A percentile compares a stretch with the other conserved stretches of the same genome.
Conservation (phyloP, 2,113 vertebrate genomes). For the Halcyon senegalensis region DNA sequence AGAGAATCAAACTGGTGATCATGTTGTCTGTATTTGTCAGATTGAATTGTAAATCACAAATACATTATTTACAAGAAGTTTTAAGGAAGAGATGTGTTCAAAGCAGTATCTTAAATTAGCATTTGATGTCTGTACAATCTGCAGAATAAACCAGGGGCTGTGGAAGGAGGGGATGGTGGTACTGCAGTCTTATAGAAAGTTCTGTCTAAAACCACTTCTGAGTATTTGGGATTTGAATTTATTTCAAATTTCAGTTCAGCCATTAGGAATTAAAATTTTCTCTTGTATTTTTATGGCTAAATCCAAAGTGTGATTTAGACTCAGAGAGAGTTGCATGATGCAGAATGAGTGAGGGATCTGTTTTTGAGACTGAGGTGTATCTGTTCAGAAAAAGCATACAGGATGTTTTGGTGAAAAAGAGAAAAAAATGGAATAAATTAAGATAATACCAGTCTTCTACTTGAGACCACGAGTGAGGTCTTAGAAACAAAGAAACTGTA, state of each 20-base stretch:
- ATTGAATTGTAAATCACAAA: neutral
- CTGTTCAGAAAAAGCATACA: neutral
- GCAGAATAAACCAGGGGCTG: fast-evolving
- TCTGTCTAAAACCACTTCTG: neutral
- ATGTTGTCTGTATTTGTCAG: neutral
- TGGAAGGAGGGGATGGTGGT: neutral
- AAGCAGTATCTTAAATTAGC: neutral
- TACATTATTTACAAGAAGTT: neutral
- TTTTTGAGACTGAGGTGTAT: neutral
- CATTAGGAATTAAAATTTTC: neutral
- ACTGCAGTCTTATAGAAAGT: neutral
- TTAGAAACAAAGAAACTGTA: neutral
- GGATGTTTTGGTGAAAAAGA: neutral
- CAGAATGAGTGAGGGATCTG: neutral
- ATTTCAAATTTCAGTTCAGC: neutral
- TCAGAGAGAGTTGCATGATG: neutral
- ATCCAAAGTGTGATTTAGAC: neutral
- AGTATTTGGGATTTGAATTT: neutral
- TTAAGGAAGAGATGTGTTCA: neutral
- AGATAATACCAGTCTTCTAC: neutral
- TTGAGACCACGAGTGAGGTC: neutral
- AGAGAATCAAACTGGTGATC: neutral
- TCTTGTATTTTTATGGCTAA: neutral
- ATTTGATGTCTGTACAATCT: neutral
- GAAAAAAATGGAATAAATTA: neutral